Evolutionary conservation across 2,888 invertebrate genomes (phyloP).

Genomic region (Athrips mouffetella): DNA sequence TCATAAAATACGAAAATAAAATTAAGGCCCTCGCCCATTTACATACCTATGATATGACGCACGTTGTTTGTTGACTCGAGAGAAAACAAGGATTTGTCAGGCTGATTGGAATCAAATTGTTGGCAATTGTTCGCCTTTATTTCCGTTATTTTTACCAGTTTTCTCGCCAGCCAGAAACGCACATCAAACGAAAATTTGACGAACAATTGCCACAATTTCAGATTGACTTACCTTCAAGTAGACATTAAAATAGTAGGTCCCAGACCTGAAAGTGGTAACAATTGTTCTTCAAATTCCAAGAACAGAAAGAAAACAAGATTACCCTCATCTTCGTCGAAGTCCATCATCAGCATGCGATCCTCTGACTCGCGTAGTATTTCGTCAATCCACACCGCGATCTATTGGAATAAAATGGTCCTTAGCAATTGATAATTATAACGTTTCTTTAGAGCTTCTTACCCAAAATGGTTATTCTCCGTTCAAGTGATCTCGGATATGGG

Average conservation of each 20-base stretch:
- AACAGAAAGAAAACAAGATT: slow-evolving; percentile 19
- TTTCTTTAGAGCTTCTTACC: too few species aligned
- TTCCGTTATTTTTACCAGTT: slow-evolving; percentile 18
- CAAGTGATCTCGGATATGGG: too few species aligned
- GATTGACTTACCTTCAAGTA: slow-evolving; percentile 14
- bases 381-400: slow-evolving; percentile 71
- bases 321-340: slow-evolving; percentile 71
- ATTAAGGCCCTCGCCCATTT: background rate
- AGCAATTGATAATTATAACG: too few species aligned
- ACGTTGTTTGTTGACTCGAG: slow-evolving; percentile 22
- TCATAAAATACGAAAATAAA: slow-evolving; percentile 32
- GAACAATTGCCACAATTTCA: slow-evolving; percentile 59
- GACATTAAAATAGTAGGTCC: slow-evolving; percentile 1
- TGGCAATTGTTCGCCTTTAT: slow-evolving; percentile 45
- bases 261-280: slow-evolving; percentile 39
- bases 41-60: slow-evolving; percentile 29
- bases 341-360: slow-evolving; percentile 73
- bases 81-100: slow-evolving; percentile 33
- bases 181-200: slow-evolving; percentile 19
- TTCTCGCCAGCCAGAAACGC: slow-evolving; percentile 20
- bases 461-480: too few species aligned
- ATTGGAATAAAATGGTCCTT: background rate
- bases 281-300: slow-evolving; percentile 34
- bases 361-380: slow-evolving; percentile 65
- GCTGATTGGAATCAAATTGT: slow-evolving; percentile 27